These are phyloP conservation scores for Epicampocera succincta DNA, from an alignment of 2,888 invertebrate genomes.

Conservation along the genomic window DNA sequence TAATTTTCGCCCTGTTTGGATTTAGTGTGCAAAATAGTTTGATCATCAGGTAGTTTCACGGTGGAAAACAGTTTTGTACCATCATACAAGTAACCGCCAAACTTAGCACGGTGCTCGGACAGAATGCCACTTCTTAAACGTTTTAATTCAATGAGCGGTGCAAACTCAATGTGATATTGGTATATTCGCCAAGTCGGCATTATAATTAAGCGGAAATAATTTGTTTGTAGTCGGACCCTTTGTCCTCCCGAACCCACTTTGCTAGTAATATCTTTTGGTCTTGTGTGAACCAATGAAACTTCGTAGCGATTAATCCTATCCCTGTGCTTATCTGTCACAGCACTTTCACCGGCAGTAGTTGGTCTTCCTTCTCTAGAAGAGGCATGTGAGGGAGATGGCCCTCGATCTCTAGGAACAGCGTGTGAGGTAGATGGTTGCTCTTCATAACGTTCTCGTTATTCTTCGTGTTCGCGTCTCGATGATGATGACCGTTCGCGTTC, in stretches of 20 bases:
- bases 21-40: constrained; percentile 83
- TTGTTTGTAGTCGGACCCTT: constrained; percentile 83
- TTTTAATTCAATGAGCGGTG: constrained; percentile 87
- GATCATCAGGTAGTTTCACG: constrained; percentile 83
- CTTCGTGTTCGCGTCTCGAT: constrained; percentile 37
- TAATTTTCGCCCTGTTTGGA: constrained; percentile 83
- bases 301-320: constrained; percentile 65
- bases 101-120: constrained; percentile 82
- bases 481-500: constrained; percentile 47
- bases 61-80: constrained; percentile 88
- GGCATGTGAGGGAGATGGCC: constrained; percentile 37
- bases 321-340: constrained; percentile 46
- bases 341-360: background rate
- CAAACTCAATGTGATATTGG: constrained; percentile 89
- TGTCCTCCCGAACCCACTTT: constrained; percentile 83
- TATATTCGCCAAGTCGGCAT: constrained; percentile 87
- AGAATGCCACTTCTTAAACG: constrained; percentile 85
- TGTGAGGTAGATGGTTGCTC: constrained; percentile 49
- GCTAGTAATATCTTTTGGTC: constrained; percentile 75
- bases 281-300: constrained; percentile 77
- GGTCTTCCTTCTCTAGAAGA: background rate
- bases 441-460: constrained; percentile 26
- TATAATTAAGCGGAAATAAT: constrained; percentile 87
- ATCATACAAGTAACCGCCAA: constrained; percentile 89
- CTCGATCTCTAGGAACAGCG: constrained; percentile 14